These are phyloP conservation scores for Bettongia penicillata DNA, from an alignment of 2,113 vertebrate species.

Conservation along the genomic window DNA sequence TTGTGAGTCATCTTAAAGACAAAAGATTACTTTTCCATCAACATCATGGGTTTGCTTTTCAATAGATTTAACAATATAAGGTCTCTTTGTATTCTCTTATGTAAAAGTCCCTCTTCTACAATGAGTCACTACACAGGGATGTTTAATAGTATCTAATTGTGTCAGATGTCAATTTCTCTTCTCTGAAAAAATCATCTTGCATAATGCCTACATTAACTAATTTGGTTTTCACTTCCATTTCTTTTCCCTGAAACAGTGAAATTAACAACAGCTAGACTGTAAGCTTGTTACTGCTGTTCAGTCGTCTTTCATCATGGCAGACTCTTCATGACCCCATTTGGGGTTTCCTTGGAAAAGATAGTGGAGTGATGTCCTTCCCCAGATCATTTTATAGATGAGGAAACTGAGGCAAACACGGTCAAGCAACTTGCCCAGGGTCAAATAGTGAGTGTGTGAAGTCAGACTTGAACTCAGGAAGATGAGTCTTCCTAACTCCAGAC, in stretches of 20 bases:
- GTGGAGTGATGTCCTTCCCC: neutral
- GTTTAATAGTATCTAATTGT: neutral
- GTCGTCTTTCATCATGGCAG: neutral
- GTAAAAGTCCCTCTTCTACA: constrained; percentile 6
- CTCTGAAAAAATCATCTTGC: neutral
- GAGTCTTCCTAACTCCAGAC: neutral
- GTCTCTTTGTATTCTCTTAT: neutral
- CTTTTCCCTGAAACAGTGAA: neutral
- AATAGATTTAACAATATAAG: constrained; percentile 1
- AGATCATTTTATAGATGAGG: neutral
- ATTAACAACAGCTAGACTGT: neutral
- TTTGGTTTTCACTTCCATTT: neutral
- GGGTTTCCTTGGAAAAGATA: neutral
- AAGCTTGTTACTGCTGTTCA: neutral
- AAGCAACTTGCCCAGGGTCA: neutral
- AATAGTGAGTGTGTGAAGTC: neutral
- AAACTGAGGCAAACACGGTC: neutral
- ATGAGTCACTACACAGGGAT: neutral
- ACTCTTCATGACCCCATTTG: neutral
- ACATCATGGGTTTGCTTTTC: neutral
- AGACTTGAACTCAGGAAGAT: neutral
- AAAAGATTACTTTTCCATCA: neutral
- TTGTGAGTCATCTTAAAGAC: neutral
- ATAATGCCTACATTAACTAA: neutral
- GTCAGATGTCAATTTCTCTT: neutral